Base-by-base conservation (phyloP, 2,888 invertebrate species). In the Halictus ligatus region DNA sequence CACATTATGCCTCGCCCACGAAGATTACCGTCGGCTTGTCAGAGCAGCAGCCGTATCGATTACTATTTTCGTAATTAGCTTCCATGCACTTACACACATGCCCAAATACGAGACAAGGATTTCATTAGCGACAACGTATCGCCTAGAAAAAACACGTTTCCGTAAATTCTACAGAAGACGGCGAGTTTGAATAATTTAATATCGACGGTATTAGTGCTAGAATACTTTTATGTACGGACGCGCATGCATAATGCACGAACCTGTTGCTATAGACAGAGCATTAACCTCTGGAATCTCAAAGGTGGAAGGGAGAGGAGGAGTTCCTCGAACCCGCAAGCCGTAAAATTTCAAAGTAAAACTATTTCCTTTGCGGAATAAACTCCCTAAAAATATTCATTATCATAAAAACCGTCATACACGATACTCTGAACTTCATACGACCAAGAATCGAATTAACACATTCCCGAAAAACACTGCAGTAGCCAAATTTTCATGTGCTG, bases 261-360 rank as follows among this genome's bases (percentile, higher is more conserved):
- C 29, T 60, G 64, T 58, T 80, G 76, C 90, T 82, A 90, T 80
- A 88, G 86, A 75, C 83, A 84, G 84, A 88, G 88, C 90, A 86
- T 90, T 90, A 90, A 90, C 64, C 64, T 13, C 29, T 29, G 64
- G 64, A 64, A 64, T 64, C 64, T 64, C 29, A 7, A 29, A 29
- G 64, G 29, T 29, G 29, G 64, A 8, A 64, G 15, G 64, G 64
- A 29, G 29, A 15, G 64, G 29, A 64, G 64, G 15, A 64, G 64
- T 64, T 64, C 64, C 64, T 29, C 29, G 64, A 64, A 64, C 64
- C 64, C 64, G 64, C 64, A 29, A 64, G 64, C 29, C 29, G 64
- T 64, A 64, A 64, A 64, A 64, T 64, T 29, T 25, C 29, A 29
- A 64, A 64, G 64, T 64, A 64, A 29, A 64, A 64, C 64, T 64